Conservation (phyloP, 2,113 vertebrate genomes). For the Galeopterus variegatus region DNA sequence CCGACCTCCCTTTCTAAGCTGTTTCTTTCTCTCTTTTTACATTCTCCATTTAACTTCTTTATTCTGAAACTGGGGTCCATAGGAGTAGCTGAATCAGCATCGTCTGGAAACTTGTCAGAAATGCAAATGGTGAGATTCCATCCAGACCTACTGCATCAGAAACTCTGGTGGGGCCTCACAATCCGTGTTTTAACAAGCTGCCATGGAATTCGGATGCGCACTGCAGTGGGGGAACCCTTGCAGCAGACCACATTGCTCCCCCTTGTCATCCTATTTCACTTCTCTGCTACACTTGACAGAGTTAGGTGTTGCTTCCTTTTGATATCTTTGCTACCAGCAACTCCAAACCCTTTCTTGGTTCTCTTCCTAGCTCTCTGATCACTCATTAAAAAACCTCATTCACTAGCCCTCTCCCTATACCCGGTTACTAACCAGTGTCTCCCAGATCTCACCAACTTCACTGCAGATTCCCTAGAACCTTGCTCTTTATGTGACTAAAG, state of each 20-base stretch:
- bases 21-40: background rate
- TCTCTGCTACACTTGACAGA: background rate
- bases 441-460: background rate
- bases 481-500: background rate
- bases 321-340: background rate
- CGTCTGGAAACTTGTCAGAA: background rate
- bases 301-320: background rate
- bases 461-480: background rate
- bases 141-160: background rate
- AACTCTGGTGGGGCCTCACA: background rate
- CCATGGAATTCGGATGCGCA: accelerated
- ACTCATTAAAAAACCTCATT: background rate
- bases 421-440: background rate
- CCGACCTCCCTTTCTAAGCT: background rate
- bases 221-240: background rate
- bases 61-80: background rate
- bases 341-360: background rate
- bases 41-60: background rate
- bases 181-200: background rate
- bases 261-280: background rate
- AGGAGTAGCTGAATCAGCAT: background rate
- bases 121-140: background rate
- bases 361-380: background rate
- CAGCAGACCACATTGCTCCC: no score
- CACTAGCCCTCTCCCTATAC: background rate